Evolutionary conservation across 2,113 vertebrate species (phyloP).

Genomic region (Nannobrachium achirus): DNA sequence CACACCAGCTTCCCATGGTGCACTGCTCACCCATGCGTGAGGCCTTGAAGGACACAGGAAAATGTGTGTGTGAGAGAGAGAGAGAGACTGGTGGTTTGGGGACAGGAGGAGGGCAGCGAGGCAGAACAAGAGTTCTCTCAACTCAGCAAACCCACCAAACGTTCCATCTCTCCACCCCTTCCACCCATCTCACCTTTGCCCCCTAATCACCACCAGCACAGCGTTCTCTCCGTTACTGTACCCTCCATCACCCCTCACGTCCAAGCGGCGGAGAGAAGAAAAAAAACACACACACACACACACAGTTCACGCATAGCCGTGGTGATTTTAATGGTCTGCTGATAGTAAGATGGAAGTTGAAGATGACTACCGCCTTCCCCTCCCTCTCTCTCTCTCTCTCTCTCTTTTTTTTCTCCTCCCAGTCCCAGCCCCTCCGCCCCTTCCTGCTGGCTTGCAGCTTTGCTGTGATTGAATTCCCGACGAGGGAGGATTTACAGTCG

Average conservation of each 20-base stretch:
- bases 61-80: neutral
- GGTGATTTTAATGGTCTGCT: constrained; percentile 23
- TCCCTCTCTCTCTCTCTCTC: neutral
- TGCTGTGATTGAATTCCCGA: constrained; percentile 59
- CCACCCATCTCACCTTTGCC: neutral
- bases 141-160: constrained; percentile 6
- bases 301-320: neutral
- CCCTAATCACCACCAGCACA: constrained; percentile 9
- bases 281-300: neutral
- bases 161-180: constrained; percentile 7
- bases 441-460: constrained; percentile 25
- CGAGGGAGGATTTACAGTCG: constrained; percentile 57
- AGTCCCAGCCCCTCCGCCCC: neutral
- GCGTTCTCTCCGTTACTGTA: neutral
- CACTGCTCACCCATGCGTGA: constrained; percentile 47
- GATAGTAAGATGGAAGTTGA: constrained; percentile 27
- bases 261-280: constrained; percentile 13
- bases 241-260: neutral
- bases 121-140: constrained; percentile 26
- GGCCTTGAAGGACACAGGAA: constrained; percentile 38
- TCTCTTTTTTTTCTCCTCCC: neutral
- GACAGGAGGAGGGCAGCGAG: constrained; percentile 18
- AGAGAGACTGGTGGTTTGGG: neutral
- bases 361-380: neutral
- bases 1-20: constrained; percentile 33